A percentile compares a stretch with the other conserved stretches of the same genome.
These are phyloP conservation scores for Herpetotheres cachinnans DNA, from an alignment of 2,113 vertebrate genomes.

Conservation along the genomic window DNA sequence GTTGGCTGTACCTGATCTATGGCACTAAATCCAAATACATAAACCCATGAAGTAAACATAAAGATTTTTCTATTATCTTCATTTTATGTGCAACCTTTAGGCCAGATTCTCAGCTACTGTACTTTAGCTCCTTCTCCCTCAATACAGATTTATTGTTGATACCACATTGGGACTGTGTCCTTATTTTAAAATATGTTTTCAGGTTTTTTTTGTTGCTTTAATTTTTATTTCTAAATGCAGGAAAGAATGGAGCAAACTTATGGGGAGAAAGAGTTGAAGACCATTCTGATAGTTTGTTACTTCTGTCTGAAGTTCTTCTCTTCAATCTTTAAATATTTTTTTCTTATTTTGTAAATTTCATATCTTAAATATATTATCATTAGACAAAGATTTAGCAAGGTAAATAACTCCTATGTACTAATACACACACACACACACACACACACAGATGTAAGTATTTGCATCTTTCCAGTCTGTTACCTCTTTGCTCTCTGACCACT, in stretches of 20 bases:
- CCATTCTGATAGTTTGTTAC: background rate
- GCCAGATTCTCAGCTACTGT: background rate
- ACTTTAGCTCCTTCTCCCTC: background rate
- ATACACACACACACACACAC: background rate
- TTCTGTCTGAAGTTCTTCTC: background rate
- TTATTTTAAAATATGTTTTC: background rate
- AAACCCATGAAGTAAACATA: background rate
- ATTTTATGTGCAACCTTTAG: background rate
- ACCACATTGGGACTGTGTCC: background rate
- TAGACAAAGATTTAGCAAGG: background rate
- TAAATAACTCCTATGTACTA: background rate
- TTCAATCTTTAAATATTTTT: background rate
- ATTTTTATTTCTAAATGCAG: background rate
- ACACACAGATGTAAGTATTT: fast-evolving
- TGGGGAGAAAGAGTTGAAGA: background rate
- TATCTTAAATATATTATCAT: background rate
- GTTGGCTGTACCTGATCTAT: background rate
- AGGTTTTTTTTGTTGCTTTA: fast-evolving
- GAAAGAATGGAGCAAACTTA: background rate
- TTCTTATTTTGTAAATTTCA: background rate
- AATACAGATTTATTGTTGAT: background rate
- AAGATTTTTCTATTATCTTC: background rate
- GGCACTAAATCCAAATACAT: background rate
- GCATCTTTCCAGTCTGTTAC: background rate
- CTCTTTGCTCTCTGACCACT: background rate